Evolutionary conservation across 2,113 vertebrate species (phyloP), one percentile per base, ranked within the genome.

Genomic region (Trematocara stigmaticum): DNA sequence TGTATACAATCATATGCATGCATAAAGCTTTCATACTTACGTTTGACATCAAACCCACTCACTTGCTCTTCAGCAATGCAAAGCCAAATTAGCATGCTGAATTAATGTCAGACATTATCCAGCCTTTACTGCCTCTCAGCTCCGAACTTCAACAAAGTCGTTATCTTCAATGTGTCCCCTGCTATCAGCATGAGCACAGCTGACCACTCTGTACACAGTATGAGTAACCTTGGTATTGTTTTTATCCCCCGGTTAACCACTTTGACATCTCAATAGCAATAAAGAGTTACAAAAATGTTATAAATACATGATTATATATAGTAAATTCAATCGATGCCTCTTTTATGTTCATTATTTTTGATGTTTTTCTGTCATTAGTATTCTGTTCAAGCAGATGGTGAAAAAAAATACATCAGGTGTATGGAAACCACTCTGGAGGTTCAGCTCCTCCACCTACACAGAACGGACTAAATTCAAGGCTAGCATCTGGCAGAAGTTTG

Each of bases 1-100:
- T 9, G 11, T 42, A 45, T 66, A 3, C 18, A 38, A 61, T 82
- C 26, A 7, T 42, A 74, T 78, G 23, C 29, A 31, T 42, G 16
- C 16, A 61, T 29, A 55, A 61, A 56, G 10, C 29, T 29, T 13
- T 7, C 52, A 69, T 29, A 31, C 42, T 47, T 74, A 26, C 12
- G 5, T 34, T 66, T 79, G 52, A 79, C 56, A 86, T 88, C 13
- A 53, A 49, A 47, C 64, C 80, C 56, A 42, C 79, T 34, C 80
- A 79, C 47, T 66, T 26, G 69, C 83, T 53, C 66, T 66, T 81
- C 10, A 59, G 38, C 56, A 81, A 3, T 64, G 82, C 83, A 86
- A 90, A 47, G 42, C 45, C 57, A 81, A 78, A 91, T 87, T 91
- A 88, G 79, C 90, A 89, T 88, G 85, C 86, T 90, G 64, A 87